Conservation (phyloP, 2,113 vertebrate genomes). For the Eclectus roratus region DNA sequence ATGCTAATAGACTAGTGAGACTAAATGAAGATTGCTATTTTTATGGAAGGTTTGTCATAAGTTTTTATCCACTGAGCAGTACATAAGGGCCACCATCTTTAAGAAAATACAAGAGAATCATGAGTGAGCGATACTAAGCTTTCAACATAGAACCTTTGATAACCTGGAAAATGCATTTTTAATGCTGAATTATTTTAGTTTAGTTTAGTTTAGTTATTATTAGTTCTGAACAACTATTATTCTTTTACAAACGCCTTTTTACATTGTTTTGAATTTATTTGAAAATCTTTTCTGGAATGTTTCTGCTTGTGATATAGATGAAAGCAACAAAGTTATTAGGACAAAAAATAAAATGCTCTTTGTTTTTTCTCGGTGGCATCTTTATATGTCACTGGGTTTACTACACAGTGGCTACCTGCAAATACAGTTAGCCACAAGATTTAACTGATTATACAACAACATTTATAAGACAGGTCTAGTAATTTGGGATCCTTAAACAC, state of each 20-base stretch:
- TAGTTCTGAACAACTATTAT: neutral
- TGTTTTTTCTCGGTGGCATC: neutral
- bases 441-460: neutral
- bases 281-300: neutral
- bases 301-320: neutral
- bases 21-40: neutral
- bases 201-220: neutral
- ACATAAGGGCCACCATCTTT: neutral
- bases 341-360: neutral
- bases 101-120: neutral
- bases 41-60: neutral
- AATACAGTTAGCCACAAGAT: neutral
- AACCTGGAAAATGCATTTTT: neutral
- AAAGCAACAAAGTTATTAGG: neutral
- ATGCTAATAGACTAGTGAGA: neutral
- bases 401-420: neutral
- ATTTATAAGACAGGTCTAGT: neutral
- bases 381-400: neutral
- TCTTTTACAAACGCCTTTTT: neutral
- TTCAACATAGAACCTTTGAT: neutral
- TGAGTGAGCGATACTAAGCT: neutral
- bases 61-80: slow-evolving; percentile 5
- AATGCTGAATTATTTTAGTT: neutral
- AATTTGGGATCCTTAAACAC: neutral
- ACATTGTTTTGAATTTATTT: neutral